phyloP scores from a whole-genome alignment of 1,140 invertebrate species.

The Ceratina calcarata region DNA sequence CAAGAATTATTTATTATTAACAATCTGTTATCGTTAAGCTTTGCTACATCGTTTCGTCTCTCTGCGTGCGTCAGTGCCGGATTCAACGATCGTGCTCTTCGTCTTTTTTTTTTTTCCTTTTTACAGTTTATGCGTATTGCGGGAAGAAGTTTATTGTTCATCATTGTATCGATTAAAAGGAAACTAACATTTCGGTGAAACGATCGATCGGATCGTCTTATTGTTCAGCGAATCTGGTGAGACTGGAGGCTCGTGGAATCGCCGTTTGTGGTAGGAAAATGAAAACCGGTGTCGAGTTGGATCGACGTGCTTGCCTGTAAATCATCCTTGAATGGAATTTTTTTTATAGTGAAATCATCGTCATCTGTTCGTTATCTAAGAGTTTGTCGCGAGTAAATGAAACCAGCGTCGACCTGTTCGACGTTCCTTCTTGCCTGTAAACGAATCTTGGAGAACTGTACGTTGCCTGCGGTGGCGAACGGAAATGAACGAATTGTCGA shows the following conservation, averaged over 20 bases:
- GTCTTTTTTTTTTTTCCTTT: not conserved
- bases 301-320: conserved; percentile 47
- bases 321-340: not conserved
- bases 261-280: not conserved
- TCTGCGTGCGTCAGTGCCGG: conserved; percentile 14
- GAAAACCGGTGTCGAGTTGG: conserved; percentile 52
- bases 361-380: not conserved
- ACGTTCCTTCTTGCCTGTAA: conserved; percentile 3
- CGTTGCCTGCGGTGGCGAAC: not conserved
- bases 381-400: conserved; percentile 9
- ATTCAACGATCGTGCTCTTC: conserved; percentile 1
- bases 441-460: not conserved
- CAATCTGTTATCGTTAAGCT: conserved; percentile 19
- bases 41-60: conserved; percentile 4
- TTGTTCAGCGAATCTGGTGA: too few relatives aligned
- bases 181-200: not conserved
- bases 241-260: not conserved
- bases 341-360: not conserved
- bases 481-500: conserved; percentile 28
- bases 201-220: too few relatives aligned
- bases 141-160: conserved; percentile 11
- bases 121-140: not conserved
- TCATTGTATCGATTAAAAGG: conserved; percentile 10
- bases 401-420: conserved; percentile 28
- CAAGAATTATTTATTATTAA: not conserved